A percentile compares a stretch with the other conserved stretches of the same genome.
phyloP scores from a whole-genome alignment of 1,140 invertebrate genomes.

The Nylanderia fulva region DNA sequence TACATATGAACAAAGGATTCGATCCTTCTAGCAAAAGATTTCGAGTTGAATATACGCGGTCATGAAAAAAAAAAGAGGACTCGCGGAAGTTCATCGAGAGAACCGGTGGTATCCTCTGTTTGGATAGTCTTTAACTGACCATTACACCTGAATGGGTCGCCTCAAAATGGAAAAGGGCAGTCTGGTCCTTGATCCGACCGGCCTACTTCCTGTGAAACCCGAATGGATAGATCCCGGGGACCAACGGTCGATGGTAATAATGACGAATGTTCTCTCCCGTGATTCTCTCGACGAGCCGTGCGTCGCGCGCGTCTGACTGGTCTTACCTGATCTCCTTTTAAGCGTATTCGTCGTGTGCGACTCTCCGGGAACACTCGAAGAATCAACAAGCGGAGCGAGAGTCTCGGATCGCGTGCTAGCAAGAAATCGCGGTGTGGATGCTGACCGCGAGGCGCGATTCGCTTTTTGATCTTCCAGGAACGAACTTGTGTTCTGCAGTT shows the following conservation, averaged over 20 bases:
- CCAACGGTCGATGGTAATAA: slow-evolving; percentile 81
- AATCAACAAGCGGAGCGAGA: slow-evolving; percentile 63
- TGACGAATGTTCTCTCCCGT: slow-evolving; percentile 78
- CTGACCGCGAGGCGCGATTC: slow-evolving; percentile 35
- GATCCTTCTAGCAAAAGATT: background rate
- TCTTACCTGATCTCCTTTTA: slow-evolving; percentile 65
- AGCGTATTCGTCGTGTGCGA: slow-evolving; percentile 12
- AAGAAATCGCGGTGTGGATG: slow-evolving; percentile 39
- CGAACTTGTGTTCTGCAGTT: background rate
- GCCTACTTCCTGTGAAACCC: slow-evolving; percentile 84
- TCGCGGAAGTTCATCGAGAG: slow-evolving; percentile 54
- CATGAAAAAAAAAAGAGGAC: slow-evolving; percentile 51
- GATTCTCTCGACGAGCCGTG: slow-evolving; percentile 52
- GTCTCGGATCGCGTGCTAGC: slow-evolving; percentile 40
- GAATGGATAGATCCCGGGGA: slow-evolving; percentile 75
- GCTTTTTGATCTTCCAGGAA: slow-evolving; percentile 35
- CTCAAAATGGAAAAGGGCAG: slow-evolving; percentile 79
- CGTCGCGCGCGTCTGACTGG: slow-evolving; percentile 62
- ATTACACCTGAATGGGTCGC: slow-evolving; percentile 84
- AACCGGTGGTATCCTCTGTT: slow-evolving; percentile 78
- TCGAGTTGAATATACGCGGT: slow-evolving; percentile 11
- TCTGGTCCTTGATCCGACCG: slow-evolving; percentile 83
- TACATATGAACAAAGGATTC: slow-evolving; percentile 17
- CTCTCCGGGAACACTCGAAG: slow-evolving; percentile 37
- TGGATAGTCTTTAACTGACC: slow-evolving; percentile 85